Evolutionary conservation across 2,888 invertebrate genomes (phyloP), one percentile per base, ranked within the genome.

Genomic region (Proisotoma minuta): DNA sequence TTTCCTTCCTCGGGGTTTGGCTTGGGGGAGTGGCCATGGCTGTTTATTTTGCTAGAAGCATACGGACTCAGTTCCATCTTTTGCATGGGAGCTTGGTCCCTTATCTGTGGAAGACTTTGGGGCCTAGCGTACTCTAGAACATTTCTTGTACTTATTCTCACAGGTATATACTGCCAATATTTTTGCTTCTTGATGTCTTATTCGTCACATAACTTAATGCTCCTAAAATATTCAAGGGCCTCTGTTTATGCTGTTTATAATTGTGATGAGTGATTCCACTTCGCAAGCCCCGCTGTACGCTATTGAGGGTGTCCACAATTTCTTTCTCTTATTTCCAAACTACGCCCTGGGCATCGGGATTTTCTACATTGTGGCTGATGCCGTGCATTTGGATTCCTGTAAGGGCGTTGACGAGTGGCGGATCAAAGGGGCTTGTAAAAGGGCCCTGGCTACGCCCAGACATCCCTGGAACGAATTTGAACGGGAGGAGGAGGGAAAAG

Each of bases 261-360:
- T 62, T 29, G 53, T 39, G 5, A 3, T 54, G 2, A n/a, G 20
- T 15, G 43, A 47, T 15, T 28, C 43, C 8, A n/a, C 27, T 4
- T 8, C 24, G 8, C 23, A 40, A 4, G 18, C 47, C 4, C 28
- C 47, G 15, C 18, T 18, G 26, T 5, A n/a, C 15, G 18, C 15
- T 15, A 23, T 47, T 2, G 22, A 49, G 4, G n/a, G 15, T 0
- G 1, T 56, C 8, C 54, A 61, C 34, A 61, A 59, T 27, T 20
- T 61, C 2, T 59, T 62, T 24, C 24, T 65, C 54, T 24, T 61
- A 22, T 62, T 61, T 5, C 65, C 65, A 1, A 51, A 51, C 39
- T 65, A 65, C 28, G n/a, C 56, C 18, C 51, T 40, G 51, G 59
- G 60, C 12, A 20, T 26, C 23, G 65, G 61, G 4, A 4, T 59